phyloP scores from a whole-genome alignment of 2,888 invertebrate species.

The Scaptomyza caliginosa region DNA sequence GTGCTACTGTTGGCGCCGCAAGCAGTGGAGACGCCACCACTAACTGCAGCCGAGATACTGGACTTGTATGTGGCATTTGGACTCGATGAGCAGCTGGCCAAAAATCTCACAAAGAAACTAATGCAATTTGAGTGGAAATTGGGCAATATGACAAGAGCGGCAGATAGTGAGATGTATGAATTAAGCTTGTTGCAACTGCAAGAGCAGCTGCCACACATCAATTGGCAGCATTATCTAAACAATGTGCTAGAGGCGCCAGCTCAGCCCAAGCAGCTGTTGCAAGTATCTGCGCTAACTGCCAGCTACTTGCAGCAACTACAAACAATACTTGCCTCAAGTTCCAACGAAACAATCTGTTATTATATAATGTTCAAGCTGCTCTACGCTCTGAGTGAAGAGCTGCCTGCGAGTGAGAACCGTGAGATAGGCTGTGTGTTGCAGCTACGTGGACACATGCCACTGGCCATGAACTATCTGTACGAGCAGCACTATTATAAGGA shows the following conservation, averaged over 20 bases:
- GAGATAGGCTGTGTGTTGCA: constrained; percentile 59
- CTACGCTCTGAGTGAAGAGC: constrained; percentile 56
- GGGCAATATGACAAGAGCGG: constrained; percentile 43
- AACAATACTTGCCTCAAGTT: constrained; percentile 38
- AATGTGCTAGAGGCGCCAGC: constrained; percentile 33
- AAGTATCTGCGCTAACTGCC: constrained; percentile 49
- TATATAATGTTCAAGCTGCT: constrained; percentile 78
- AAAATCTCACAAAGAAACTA: constrained; percentile 38
- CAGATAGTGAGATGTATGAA: constrained; percentile 24
- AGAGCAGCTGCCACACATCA: constrained; percentile 51
- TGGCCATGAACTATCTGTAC: constrained; percentile 73
- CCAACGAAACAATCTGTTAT: constrained; percentile 74
- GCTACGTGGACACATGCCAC: constrained; percentile 70
- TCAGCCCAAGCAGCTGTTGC: constrained; percentile 47
- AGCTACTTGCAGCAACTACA: constrained; percentile 58
- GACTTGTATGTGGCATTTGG: constrained; percentile 64
- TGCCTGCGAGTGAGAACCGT: constrained; percentile 46
- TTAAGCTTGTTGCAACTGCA: constrained; percentile 53
- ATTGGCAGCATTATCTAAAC: constrained; percentile 68
- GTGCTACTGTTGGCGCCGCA: constrained; percentile 64
- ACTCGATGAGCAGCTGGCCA: constrained; percentile 48
- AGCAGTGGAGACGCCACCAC: constrained; percentile 4
- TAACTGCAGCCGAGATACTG: constrained; percentile 40
- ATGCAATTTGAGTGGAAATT: constrained; percentile 63
- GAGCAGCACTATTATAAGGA: constrained; percentile 59